Evolutionary conservation across 1,140 invertebrate genomes (phyloP), one percentile per base, ranked within the genome.

Genomic region (Stegodyphus dumicola): DNA sequence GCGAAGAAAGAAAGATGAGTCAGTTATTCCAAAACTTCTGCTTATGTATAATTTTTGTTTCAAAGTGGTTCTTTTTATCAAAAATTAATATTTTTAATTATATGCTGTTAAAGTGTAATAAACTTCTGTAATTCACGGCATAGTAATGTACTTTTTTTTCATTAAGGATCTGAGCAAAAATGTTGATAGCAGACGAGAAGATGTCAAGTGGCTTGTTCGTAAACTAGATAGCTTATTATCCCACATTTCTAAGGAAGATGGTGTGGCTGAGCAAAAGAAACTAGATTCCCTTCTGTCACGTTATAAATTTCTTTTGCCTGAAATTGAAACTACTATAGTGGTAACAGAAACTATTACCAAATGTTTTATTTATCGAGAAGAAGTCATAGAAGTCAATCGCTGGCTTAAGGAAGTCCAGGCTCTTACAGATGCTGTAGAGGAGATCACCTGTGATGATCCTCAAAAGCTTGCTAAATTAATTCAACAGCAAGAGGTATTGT

Each of bases 201-300:
- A 97, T 88, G 97, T 98, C 94, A 97, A 97, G 89, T 97, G 96
- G 96, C 91, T 99, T 66, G 95, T 97, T 1, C 95, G 97, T 91
- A 96, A 95, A 17, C 90, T 98, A 56, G 96, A 98, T 88, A 94
- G 94, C 86, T 92, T 99, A 77, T 11, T 88, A 10, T 33, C 94
- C 60, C 95, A 96, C 90, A 94, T 95, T 88, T 93, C 94, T 6
- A 95, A 96, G 88, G 92, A 93, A 69, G 95, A 98, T 90, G 94
- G 94, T 9, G 91, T 93, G 83, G 86, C 87, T 53, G 91, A 92
- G 69, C 95, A 97, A 90, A 93, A 94, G 73, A 93, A 94, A 88
- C 91, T 99, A 15, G 95, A 97, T 90, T 93, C 94, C 86, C 91
- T 98, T 6, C 95, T 98, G 83, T 92, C 93, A 0, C 93, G 96